Percentiles rank a stretch among this genome's conserved stretches.
Evolutionary conservation across 1,140 invertebrate species (phyloP).

Genomic region (Propsilocerus akamusi): DNA sequence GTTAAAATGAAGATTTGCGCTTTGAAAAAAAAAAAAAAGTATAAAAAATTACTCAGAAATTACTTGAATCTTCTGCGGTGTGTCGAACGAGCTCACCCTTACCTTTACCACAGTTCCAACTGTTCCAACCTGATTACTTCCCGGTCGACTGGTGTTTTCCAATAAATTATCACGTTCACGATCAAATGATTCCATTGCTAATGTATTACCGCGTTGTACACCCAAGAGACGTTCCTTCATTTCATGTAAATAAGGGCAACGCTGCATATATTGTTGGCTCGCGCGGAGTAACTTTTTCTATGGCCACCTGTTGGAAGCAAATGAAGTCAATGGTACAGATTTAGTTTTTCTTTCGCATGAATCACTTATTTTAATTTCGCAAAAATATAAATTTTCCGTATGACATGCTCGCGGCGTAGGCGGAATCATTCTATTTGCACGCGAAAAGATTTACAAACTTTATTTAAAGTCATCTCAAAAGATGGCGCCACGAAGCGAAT

Average conservation of each 20-base stretch:
- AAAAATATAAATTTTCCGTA: no score
- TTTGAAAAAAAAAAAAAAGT: constrained; percentile 3
- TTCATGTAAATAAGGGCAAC: constrained; percentile 76
- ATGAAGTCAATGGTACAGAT: not conserved
- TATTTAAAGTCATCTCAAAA: no score
- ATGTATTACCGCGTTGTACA: constrained; percentile 32
- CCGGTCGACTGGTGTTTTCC: constrained; percentile 36
- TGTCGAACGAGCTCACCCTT: constrained; percentile 23
- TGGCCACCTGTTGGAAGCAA: not conserved
- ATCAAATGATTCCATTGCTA: constrained; percentile 28
- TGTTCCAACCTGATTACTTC: constrained; percentile 53
- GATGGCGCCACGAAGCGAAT: no score
- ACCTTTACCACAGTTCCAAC: constrained; percentile 76
- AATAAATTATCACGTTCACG: constrained; percentile 27
- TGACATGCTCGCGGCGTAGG: no score
- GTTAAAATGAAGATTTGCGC: not conserved
- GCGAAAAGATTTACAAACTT: no score
- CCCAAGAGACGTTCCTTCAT: constrained; percentile 73
- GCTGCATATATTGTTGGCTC: constrained; percentile 39
- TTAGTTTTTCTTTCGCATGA: no score
- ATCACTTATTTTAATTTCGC: no score
- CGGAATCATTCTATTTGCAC: no score
- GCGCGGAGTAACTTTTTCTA: no score
- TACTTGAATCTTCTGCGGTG: not conserved
- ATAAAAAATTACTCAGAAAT: constrained; percentile 3